A percentile compares a stretch with the other conserved stretches of the same genome.
These are phyloP conservation scores for Caprella mutica DNA, from an alignment of 2,888 invertebrate species.

Conservation along the genomic window DNA sequence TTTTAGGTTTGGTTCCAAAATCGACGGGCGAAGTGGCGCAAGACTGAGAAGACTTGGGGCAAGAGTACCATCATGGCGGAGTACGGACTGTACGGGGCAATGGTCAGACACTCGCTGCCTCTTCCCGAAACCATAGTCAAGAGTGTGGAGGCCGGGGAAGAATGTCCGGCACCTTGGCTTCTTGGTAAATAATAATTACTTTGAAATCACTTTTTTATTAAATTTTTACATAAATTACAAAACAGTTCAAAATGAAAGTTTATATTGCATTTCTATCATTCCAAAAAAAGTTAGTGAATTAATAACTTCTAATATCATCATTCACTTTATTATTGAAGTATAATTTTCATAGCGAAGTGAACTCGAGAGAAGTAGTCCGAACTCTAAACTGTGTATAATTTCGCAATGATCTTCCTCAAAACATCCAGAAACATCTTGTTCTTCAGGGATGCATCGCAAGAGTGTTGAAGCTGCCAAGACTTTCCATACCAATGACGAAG, in stretches of 20 bases:
- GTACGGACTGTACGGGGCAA: conserved; percentile 97
- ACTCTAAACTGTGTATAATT: too few relatives aligned
- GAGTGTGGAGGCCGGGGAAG: conserved; percentile 70
- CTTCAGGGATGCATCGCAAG: conserved; percentile 94
- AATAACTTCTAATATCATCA: neutral
- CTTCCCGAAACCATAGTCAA: conserved; percentile 96
- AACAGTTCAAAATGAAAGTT: too few relatives aligned
- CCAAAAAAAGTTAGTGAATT: neutral
- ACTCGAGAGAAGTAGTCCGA: too few relatives aligned
- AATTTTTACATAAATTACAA: too few relatives aligned
- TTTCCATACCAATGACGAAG: conserved; percentile 47
- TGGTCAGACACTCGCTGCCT: conserved; percentile 97
- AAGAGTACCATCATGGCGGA: conserved; percentile 99
- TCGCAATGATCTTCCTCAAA: too few relatives aligned
- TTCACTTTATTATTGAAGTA: neutral
- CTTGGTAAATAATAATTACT: conserved; percentile 59
- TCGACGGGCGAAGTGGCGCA: conserved; percentile 96
- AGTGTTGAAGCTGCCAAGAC: conserved; percentile 78
- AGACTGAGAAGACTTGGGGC: conserved; percentile 99
- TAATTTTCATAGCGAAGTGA: too few relatives aligned
- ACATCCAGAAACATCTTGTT: too few relatives aligned
- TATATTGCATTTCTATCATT: too few relatives aligned
- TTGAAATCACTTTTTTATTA: too few relatives aligned
- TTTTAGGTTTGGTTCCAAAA: conserved; percentile 98
- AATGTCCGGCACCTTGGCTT: conserved; percentile 94